phyloP scores from a whole-genome alignment of 2,888 invertebrate genomes.

The Watsonalla cultraria region DNA sequence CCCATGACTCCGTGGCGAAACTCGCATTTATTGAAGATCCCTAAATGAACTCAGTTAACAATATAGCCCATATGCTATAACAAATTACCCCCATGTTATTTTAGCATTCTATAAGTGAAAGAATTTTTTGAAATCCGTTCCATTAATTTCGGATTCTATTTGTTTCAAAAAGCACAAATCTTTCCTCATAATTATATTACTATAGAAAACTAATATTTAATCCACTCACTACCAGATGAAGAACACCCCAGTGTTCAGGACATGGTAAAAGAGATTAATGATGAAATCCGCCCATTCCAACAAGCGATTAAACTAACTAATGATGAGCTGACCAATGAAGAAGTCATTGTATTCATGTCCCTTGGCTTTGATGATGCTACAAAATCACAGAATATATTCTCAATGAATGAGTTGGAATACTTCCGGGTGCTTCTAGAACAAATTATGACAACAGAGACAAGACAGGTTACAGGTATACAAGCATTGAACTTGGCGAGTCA shows the following conservation, averaged over 20 bases:
- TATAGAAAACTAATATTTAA: too few species aligned
- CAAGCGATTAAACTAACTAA: slow-evolving; percentile 57
- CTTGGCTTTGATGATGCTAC: slow-evolving; percentile 58
- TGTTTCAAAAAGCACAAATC: not conserved
- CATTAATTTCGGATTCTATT: too few species aligned
- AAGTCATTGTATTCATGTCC: slow-evolving; percentile 56
- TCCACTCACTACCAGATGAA: too few species aligned
- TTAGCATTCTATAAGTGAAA: too few species aligned
- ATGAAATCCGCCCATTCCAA: slow-evolving; percentile 49
- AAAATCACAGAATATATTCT: slow-evolving; percentile 59
- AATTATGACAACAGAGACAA: slow-evolving; percentile 57
- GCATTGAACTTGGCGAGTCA: slow-evolving; percentile 58
- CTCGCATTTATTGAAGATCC: too few species aligned
- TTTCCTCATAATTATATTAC: too few species aligned
- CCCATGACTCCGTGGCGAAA: too few species aligned
- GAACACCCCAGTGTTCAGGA: slow-evolving; percentile 31
- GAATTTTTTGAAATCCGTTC: too few species aligned
- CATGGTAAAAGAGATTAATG: slow-evolving; percentile 54
- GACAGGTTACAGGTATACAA: slow-evolving; percentile 56
- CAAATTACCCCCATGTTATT: too few species aligned
- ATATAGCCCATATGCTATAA: too few species aligned
- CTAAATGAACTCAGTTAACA: too few species aligned
- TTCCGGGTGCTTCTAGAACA: slow-evolving; percentile 60
- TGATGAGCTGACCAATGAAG: slow-evolving; percentile 57
- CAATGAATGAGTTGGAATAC: slow-evolving; percentile 55